Evolutionary conservation across 1,140 invertebrate genomes (phyloP).

Genomic region (Meloidogyne floridensis): DNA sequence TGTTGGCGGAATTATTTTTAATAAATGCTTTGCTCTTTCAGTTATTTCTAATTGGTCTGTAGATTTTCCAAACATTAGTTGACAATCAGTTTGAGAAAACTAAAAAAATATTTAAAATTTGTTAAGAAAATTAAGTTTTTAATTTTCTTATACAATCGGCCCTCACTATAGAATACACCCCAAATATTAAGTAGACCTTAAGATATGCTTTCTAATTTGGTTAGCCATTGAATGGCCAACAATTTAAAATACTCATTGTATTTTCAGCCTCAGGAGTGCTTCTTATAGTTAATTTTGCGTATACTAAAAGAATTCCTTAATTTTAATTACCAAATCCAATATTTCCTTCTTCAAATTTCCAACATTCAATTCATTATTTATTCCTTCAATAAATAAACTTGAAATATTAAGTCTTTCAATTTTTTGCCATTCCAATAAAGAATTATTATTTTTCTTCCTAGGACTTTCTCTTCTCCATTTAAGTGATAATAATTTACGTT

Average conservation of each 20-base stretch:
- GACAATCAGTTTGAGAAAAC: constrained; percentile 12
- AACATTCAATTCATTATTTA: not conserved
- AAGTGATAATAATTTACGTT: constrained; percentile 16
- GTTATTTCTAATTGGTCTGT: constrained; percentile 29
- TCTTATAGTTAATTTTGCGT: too few relatives aligned
- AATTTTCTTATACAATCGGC: too few relatives aligned
- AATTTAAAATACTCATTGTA: too few relatives aligned
- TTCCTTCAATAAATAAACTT: constrained; percentile 19
- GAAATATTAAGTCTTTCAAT: not conserved
- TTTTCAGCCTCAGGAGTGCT: too few relatives aligned
- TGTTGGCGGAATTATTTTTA: not conserved
- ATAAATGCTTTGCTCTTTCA: constrained; percentile 9
- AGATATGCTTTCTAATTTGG: too few relatives aligned
- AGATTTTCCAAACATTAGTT: constrained; percentile 26
- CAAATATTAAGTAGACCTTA: too few relatives aligned
- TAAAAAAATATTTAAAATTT: not conserved
- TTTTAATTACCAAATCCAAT: not conserved
- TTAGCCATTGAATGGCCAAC: too few relatives aligned
- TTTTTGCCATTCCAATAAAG: not conserved
- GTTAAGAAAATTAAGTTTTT: not conserved
- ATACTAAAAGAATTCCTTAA: not conserved
- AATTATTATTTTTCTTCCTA: not conserved
- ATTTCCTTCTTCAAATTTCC: not conserved
- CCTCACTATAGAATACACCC: too few relatives aligned
- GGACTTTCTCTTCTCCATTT: constrained; percentile 13